A percentile compares a stretch with the other conserved stretches of the same genome.
phyloP scores from a whole-genome alignment of 2,797 vertebrate genomes.

The Urosaurus nigricauda region DNA sequence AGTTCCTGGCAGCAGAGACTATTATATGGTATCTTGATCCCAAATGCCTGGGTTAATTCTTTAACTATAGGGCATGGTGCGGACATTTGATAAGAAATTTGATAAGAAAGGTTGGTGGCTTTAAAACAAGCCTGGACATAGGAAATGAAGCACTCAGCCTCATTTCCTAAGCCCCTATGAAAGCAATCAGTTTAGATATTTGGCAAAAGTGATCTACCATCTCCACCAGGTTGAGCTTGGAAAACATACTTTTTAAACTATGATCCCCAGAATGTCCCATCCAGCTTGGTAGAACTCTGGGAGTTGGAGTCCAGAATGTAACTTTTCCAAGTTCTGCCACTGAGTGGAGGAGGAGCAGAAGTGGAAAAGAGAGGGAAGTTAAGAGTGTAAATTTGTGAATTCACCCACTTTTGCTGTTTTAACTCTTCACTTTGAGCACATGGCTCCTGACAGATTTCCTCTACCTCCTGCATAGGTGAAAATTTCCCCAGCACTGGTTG shows the following conservation, averaged over 20 bases:
- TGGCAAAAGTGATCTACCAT: neutral
- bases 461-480: neutral
- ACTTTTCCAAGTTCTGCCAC: no score
- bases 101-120: neutral
- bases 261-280: no score
- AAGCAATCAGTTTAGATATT: neutral
- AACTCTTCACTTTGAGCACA: neutral
- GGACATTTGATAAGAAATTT: neutral
- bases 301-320: no score
- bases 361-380: neutral
- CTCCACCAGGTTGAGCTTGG: no score
- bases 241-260: no score
- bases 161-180: neutral
- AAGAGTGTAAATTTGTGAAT: neutral
- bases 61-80: neutral
- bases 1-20: neutral
- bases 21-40: neutral
- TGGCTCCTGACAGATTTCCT: neutral
- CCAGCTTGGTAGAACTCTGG: no score
- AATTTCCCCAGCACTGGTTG: neutral
- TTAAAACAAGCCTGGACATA: neutral
- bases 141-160: neutral
- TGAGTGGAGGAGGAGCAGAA: neutral
- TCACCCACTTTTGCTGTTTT: neutral
- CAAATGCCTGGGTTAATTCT: neutral